Base-by-base conservation (phyloP, 2,797 vertebrate species). In the Paguma larvata region DNA sequence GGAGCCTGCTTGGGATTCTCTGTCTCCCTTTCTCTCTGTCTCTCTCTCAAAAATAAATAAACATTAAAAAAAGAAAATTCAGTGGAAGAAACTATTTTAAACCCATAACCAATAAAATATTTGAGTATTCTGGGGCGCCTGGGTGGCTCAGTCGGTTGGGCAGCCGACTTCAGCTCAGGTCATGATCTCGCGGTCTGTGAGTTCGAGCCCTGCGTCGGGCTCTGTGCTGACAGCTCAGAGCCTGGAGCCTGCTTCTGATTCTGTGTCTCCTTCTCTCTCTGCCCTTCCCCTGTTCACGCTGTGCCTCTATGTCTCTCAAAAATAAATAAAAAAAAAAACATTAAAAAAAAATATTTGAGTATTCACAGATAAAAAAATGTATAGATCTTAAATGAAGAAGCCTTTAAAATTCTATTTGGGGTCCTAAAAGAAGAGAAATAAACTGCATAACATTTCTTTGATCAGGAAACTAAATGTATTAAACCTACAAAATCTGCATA, bases 101-200 rank as follows among this genome's bases (percentile, higher is more conserved):
- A 85, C 41, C 32, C 32, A 44, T 46, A 67, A 19, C 19, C 41
- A 46, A 68, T 56, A 48, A 85, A 93, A 67, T 93, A 75, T 44
- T 46, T 94, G 73, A 41, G 27, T 72, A 80, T 80, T 93, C 75
- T n/a, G n/a, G n/a, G n/a, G n/a, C n/a, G n/a, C n/a, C n/a, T n/a
- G n/a, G n/a, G n/a, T n/a, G n/a, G n/a, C n/a, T n/a, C n/a, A n/a
- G n/a, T n/a, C n/a, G n/a, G n/a, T n/a, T n/a, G n/a, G n/a, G n/a
- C n/a, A n/a, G n/a, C n/a, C n/a, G n/a, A n/a, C n/a, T n/a, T n/a
- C n/a, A n/a, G n/a, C n/a, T n/a, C n/a, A n/a, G n/a, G n/a, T n/a
- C n/a, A n/a, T n/a, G n/a, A n/a, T n/a, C n/a, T n/a, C n/a, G n/a
- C n/a, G n/a, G n/a, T n/a, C n/a, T n/a, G n/a, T n/a, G n/a, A n/a